Evolutionary conservation across 2,113 vertebrate genomes (phyloP), one percentile per base, ranked within the genome.

Genomic region (Pelodiscus sinensis): DNA sequence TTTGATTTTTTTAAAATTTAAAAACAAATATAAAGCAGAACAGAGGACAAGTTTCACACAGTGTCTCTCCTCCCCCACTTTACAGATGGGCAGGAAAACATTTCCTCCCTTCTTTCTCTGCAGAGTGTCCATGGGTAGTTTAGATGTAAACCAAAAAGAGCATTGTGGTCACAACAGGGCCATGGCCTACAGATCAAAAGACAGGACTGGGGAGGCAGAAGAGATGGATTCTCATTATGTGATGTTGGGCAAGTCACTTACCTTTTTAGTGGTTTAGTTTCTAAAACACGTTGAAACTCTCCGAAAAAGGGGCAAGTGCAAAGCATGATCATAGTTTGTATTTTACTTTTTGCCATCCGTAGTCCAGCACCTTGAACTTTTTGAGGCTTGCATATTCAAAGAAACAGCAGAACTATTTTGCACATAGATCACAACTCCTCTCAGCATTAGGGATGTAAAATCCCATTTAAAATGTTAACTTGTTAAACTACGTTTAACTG

Each of bases 241-340:
- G 60, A 86, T 24, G 31, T 2, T 62, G 27, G 60, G 77, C 75
- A 86, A 80, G 68, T 15, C 68, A 62, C 5, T 5, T 11, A 86
- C 55, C 22, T 90, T 24, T 5, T 86, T 15, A 25, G 71, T 19
- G 16, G 6, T 79, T 73, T 27, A 44, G 44, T 77, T 77, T 77
- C 93, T 77, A 57, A n/a, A 85, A 1, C 4, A 57, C 57, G 13
- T 87, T 29, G 54, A 87, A 85, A 89, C 78, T 14, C 16, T 73
- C 78, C 65, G 38, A 93, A 9, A 29, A 50, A 56, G 65, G 51
- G 11, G 22, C 9, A 31, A 93, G 78, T 1, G 2, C 56, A 90
- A 52, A 87, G 4, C 15, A 88, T 71, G 57, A 73, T 38, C 2
- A 19, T 73, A 0, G 0, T 1, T 2, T 54, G 38, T 27, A 82